These are phyloP conservation scores for Cantharis lateralis DNA, from an alignment of 2,888 invertebrate genomes.

Conservation along the genomic window DNA sequence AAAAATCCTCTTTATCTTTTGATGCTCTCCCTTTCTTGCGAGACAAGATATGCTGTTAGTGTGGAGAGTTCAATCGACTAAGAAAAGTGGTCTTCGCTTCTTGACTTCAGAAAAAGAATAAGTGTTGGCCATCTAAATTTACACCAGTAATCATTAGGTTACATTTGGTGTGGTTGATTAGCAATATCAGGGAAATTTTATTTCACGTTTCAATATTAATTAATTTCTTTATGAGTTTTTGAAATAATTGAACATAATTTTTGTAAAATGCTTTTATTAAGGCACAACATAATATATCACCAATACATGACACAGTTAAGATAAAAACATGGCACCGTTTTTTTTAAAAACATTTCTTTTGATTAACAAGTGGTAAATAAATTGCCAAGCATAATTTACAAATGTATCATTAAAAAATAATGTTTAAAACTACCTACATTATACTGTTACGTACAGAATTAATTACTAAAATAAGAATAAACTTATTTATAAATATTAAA, in stretches of 20 bases:
- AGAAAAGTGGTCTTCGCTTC: too few relatives aligned
- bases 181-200: too few relatives aligned
- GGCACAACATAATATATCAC: slow-evolving; percentile 17
- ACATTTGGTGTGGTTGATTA: too few relatives aligned
- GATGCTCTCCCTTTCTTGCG: too few relatives aligned
- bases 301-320: slow-evolving; percentile 14
- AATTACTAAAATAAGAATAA: neutral
- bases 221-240: too few relatives aligned
- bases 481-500: neutral
- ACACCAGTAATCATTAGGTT: too few relatives aligned
- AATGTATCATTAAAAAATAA: neutral
- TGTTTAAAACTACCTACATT: neutral
- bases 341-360: neutral
- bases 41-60: too few relatives aligned
- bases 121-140: too few relatives aligned
- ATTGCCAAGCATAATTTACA: slow-evolving; percentile 1
- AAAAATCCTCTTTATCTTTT: too few relatives aligned
- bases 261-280: slow-evolving; percentile 9
- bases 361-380: slow-evolving; percentile 1
- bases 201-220: too few relatives aligned
- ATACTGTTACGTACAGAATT: neutral
- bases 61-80: too few relatives aligned
- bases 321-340: slow-evolving; percentile 17
- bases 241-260: neutral
- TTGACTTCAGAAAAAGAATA: too few relatives aligned